Conservation (phyloP, 2,888 invertebrate species). For the Rhodophaea formosa region DNA sequence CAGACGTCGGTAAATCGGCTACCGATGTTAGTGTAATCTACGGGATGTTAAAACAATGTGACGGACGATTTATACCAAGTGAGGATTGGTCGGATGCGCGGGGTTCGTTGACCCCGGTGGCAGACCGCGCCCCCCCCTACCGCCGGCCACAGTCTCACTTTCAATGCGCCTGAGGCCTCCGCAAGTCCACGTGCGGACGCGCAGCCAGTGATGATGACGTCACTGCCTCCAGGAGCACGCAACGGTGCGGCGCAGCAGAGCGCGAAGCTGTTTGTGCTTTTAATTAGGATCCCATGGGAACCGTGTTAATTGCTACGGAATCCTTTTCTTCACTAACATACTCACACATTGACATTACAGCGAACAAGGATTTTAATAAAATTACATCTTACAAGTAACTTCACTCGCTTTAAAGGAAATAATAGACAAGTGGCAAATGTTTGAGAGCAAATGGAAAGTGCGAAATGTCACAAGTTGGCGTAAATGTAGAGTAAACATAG, state of each 20-base stretch:
- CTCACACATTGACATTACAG: conserved; percentile 26
- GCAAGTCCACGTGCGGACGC: conserved; percentile 69
- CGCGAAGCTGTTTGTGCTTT: conserved; percentile 62
- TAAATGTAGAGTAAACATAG: conserved; percentile 52
- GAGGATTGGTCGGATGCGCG: conserved; percentile 75
- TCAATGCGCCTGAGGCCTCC: conserved; percentile 73
- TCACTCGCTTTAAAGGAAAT: background rate
- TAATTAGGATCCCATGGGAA: conserved; percentile 68
- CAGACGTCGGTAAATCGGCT: conserved; percentile 36
- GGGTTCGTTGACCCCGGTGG: conserved; percentile 64
- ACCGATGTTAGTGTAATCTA: conserved; percentile 36
- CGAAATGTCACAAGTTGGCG: conserved; percentile 63
- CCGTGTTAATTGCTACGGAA: conserved; percentile 43
- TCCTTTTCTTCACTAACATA: conserved; percentile 45
- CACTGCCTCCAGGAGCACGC: conserved; percentile 57
- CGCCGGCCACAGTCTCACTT: conserved; percentile 68
- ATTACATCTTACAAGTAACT: background rate
- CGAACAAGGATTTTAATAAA: background rate
- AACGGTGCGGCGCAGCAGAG: conserved; percentile 54
- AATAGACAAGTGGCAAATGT: background rate
- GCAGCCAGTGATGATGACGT: conserved; percentile 66
- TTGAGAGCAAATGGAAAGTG: conserved; percentile 56
- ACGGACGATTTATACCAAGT: conserved; percentile 70
- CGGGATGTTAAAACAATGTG: conserved; percentile 72
- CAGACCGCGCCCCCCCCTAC: conserved; percentile 43